Evolutionary conservation across 2,888 invertebrate genomes (phyloP).

Genomic region (Tenthredo livida): DNA sequence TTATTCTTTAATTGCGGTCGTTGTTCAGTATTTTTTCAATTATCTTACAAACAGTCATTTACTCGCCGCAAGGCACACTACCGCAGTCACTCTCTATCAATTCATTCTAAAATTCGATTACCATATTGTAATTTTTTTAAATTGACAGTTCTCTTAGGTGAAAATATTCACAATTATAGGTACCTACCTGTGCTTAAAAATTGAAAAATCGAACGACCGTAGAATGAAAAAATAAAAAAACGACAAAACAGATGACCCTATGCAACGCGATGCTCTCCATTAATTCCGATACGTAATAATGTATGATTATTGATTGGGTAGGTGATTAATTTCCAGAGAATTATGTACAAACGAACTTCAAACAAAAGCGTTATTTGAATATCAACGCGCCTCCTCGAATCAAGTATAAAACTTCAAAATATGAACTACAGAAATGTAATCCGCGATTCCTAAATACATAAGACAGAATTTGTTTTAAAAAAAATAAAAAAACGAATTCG

Average conservation of each 20-base stretch:
- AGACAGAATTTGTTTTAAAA: background rate
- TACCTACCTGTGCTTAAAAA: background rate
- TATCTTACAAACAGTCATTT: slow-evolving; percentile 49
- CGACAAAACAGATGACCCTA: background rate
- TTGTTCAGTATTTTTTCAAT: slow-evolving; percentile 53
- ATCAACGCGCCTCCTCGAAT: background rate
- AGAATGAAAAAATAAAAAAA: background rate
- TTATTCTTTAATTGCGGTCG: slow-evolving; percentile 54
- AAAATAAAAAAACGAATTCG: background rate
- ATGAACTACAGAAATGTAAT: background rate
- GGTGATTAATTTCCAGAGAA: background rate
- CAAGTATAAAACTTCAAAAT: background rate
- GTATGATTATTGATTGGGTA: background rate
- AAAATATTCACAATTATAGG: background rate
- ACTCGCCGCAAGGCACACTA: slow-evolving; percentile 13
- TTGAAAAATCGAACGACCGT: background rate
- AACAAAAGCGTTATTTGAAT: background rate
- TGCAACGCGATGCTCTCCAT: background rate
- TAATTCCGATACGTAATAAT: background rate
- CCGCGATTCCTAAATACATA: background rate
- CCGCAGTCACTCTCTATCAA: slow-evolving; percentile 32
- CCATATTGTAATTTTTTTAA: slow-evolving; percentile 30
- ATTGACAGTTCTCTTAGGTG: background rate
- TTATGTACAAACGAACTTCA: background rate
- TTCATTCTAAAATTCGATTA: slow-evolving; percentile 37